Conservation (phyloP, 2,113 vertebrate species). For the Hippocampus zosterae region DNA sequence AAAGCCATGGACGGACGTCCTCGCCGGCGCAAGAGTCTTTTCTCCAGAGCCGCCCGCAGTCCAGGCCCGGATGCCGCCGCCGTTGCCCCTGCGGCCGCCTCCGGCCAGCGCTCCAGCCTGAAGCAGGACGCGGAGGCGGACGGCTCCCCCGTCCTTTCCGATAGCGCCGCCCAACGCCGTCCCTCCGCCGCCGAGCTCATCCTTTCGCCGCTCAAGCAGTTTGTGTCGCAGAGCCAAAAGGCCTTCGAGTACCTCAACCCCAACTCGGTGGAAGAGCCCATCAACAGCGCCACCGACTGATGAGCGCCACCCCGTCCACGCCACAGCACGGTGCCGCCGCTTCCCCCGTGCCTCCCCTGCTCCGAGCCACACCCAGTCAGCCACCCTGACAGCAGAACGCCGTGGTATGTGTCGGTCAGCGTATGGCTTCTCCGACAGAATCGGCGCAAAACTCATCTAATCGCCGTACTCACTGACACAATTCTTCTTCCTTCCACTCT, state of each 20-base stretch:
- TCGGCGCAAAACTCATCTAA: too few species aligned
- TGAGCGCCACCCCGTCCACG: not conserved
- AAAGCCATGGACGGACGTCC: constrained; percentile 66
- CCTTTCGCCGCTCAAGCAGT: constrained; percentile 63
- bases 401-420: too few species aligned
- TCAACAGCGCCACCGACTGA: constrained; percentile 8
- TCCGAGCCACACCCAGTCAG: not conserved
- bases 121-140: constrained; percentile 32
- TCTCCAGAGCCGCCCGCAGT: constrained; percentile 15
- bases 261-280: constrained; percentile 22
- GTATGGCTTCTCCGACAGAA: too few species aligned
- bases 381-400: too few species aligned
- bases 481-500: not conserved
- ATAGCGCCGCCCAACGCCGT: constrained; percentile 24
- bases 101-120: constrained; percentile 36
- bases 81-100: not conserved
- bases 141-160: not conserved
- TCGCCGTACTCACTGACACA: too few species aligned
- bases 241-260: constrained; percentile 68
- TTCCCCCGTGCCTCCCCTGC: not conserved
- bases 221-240: constrained; percentile 65
- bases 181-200: constrained; percentile 59
- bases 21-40: constrained; percentile 55
- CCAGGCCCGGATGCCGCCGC: constrained; percentile 20
- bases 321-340: not conserved